Percentiles rank a stretch among this genome's conserved stretches.
Evolutionary conservation across 2,113 vertebrate genomes (phyloP).

Genomic region (rat (Rattus norvegicus)): GRCr8 NC_086019.1:52585501-52586000

Average conservation of each 20-base stretch:
- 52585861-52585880: background rate
- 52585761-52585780: background rate
- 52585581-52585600: background rate
- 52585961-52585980: background rate
- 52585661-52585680: background rate
- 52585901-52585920: background rate
- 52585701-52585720: constrained; percentile 61
- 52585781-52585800: background rate
- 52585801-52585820: background rate
- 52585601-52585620: background rate
- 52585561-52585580: background rate
- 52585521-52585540: constrained; percentile 41
- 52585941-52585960: background rate
- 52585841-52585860: background rate
- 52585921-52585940: background rate
- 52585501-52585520: constrained; percentile 58
- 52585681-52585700: constrained; percentile 59
- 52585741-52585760: constrained; percentile 53
- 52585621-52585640: constrained; percentile 30
- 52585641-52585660: background rate
- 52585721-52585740: constrained; percentile 67
- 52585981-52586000: background rate
- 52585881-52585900: background rate
- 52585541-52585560: background rate
- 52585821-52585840: background rate